Evolutionary conservation across 2,113 vertebrate genomes (phyloP).

Genomic region (Podarcis cretensis): DNA sequence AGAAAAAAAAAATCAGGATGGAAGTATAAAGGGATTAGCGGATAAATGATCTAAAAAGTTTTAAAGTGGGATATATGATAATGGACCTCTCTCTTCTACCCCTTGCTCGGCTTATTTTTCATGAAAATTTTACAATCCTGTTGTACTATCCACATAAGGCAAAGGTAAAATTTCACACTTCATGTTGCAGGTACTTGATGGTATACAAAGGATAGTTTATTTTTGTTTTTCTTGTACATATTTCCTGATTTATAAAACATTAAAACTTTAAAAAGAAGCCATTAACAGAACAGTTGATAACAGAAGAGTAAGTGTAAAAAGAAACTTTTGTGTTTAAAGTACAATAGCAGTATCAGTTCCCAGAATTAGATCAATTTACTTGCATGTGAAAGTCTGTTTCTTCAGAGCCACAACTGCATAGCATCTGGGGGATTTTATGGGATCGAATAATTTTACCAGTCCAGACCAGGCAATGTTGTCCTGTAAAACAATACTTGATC

Average conservation of each 20-base stretch:
- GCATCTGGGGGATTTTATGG: conserved; percentile 94
- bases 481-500: conserved; percentile 76
- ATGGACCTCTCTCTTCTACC: background rate
- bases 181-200: background rate
- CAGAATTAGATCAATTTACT: conserved; percentile 43
- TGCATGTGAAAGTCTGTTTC: conserved; percentile 58
- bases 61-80: background rate
- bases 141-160: background rate
- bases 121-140: too few species aligned
- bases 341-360: conserved; percentile 29
- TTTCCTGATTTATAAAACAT: conserved; percentile 29
- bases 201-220: conserved; percentile 26
- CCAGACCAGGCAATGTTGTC: conserved; percentile 83
- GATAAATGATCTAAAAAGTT: background rate
- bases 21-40: too few species aligned
- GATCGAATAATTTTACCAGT: conserved; percentile 94
- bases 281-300: conserved; percentile 20
- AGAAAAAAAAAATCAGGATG: too few species aligned
- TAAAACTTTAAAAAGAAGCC: conserved; percentile 10
- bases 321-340: background rate
- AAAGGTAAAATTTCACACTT: conserved; percentile 32
- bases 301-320: conserved; percentile 40
- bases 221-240: conserved; percentile 26
- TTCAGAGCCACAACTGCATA: conserved; percentile 91
- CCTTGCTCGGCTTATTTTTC: background rate